Percentiles rank a stretch among this genome's conserved stretches.
Conservation (phyloP, 1,140 invertebrate species). For the Trachymyrmex septentrionalis region DNA sequence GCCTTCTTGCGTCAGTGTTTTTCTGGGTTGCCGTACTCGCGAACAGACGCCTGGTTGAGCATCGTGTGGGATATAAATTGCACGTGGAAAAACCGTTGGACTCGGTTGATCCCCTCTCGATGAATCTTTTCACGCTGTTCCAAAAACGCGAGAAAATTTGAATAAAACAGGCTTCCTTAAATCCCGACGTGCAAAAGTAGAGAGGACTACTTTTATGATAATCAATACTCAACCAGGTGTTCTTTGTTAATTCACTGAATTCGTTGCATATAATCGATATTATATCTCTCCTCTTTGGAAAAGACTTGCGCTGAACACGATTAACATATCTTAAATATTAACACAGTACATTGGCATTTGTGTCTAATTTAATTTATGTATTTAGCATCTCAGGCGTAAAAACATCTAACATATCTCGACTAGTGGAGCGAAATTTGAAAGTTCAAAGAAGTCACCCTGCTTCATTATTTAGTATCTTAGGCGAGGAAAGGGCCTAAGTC, state of each 20-base stretch:
- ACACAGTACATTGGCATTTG: not conserved
- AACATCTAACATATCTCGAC: slow-evolving; percentile 26
- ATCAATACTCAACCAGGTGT: slow-evolving; percentile 33
- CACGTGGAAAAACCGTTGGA: slow-evolving; percentile 48
- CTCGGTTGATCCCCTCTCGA: not conserved
- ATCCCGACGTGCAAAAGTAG: slow-evolving; percentile 19
- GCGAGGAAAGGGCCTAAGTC: slow-evolving; percentile 21
- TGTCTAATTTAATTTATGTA: slow-evolving; percentile 37
- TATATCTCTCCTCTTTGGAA: not conserved
- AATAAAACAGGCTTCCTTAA: slow-evolving; percentile 48
- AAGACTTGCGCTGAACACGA: not conserved
- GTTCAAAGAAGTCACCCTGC: slow-evolving; percentile 37
- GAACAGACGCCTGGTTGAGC: slow-evolving; percentile 38
- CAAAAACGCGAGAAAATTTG: slow-evolving; percentile 52
- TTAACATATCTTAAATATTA: slow-evolving; percentile 56
- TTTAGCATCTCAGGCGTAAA: slow-evolving; percentile 29
- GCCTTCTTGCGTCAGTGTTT: slow-evolving; percentile 55
- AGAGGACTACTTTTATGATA: slow-evolving; percentile 40
- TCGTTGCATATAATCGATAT: slow-evolving; percentile 19
- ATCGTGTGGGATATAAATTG: slow-evolving; percentile 54
- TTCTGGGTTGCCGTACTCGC: slow-evolving; percentile 42
- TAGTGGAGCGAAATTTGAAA: slow-evolving; percentile 37
- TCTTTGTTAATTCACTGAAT: slow-evolving; percentile 5
- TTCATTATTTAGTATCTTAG: slow-evolving; percentile 59
- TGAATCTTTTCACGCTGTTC: slow-evolving; percentile 10